Evolutionary conservation across 2,888 invertebrate species (phyloP), one percentile per base, ranked within the genome.

Genomic region (Mythimna vitellina): DNA sequence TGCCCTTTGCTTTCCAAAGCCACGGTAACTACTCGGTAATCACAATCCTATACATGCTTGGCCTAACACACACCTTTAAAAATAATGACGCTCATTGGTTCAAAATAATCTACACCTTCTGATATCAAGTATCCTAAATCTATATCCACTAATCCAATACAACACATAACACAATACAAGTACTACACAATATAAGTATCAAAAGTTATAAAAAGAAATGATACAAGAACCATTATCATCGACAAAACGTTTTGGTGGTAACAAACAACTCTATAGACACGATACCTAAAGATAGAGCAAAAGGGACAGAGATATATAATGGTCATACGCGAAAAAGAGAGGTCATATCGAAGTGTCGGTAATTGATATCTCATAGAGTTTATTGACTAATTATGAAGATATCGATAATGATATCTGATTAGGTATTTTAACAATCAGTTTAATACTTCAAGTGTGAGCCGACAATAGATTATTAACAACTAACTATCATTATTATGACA

Each of bases 251-350:
- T 65, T 69, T 56, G 20, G 56, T 69, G 63, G 17, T 32, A 68
- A 75, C 66, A 82, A 83, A 77, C 70, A 78, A 73, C 65, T 70
- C 53, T 71, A 65, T 20, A 67, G 69, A 83, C 76, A 67, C 70
- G 42, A 53, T 82, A 81, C 78, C 76, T 70, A 69, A 61, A 71
- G 62, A 79, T 77, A 64, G 71, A 68, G 65, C 60, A 60, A 80
- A 74, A 71, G 61, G n/a, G 70, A 76, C 51, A 20, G 25, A 61
- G 35, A 14, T 35, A 63, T 61, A 46, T 32, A 35, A 56, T 49
- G 10, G 29, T 20, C n/a, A 0, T 25, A 67, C n/a, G 61, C 35
- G 8, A 29, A 74, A 84, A n/a, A 65, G 78, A 72, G 78, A 78
- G 29, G 65, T 22, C 12, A 67, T 68, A 72, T 65, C 9, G 12